phyloP scores from a whole-genome alignment of 2,888 invertebrate genomes.

The Pteria penguin region DNA sequence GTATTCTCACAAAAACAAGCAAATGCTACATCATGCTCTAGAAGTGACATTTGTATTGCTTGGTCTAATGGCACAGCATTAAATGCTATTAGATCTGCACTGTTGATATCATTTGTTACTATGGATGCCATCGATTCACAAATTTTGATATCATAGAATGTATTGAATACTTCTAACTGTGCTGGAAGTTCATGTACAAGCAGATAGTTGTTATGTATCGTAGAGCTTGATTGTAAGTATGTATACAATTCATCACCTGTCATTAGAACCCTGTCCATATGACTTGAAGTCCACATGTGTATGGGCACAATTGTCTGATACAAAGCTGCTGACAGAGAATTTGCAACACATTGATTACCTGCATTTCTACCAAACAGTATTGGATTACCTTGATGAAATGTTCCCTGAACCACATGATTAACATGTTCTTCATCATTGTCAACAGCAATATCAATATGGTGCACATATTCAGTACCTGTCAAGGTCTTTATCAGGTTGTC shows the following conservation, averaged over 20 bases:
- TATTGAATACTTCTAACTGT: slow-evolving; percentile 1
- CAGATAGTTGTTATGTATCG: neutral
- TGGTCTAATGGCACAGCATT: neutral
- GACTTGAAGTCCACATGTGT: neutral
- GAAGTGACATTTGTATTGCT: slow-evolving; percentile 1
- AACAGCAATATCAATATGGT: too few relatives aligned
- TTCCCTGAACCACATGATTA: slow-evolving; percentile 13
- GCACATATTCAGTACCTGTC: too few relatives aligned
- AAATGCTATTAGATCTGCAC: neutral
- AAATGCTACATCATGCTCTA: slow-evolving; percentile 1
- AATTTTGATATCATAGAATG: neutral
- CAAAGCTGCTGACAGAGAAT: neutral
- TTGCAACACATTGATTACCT: slow-evolving; percentile 19
- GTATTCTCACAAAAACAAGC: slow-evolving; percentile 10
- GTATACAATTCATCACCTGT: slow-evolving; percentile 19
- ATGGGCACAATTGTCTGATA: neutral
- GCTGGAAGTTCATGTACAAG: slow-evolving; percentile 4
- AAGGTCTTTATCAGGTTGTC: too few relatives aligned
- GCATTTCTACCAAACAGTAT: slow-evolving; percentile 14
- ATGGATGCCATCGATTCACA: neutral
- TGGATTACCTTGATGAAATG: slow-evolving; percentile 10
- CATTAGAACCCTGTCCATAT: neutral
- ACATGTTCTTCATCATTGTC: too few relatives aligned
- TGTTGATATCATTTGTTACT: neutral
- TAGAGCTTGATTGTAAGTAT: neutral